Conservation (phyloP, 1,140 invertebrate genomes). For the Leptinotarsa undecemlineata region DNA sequence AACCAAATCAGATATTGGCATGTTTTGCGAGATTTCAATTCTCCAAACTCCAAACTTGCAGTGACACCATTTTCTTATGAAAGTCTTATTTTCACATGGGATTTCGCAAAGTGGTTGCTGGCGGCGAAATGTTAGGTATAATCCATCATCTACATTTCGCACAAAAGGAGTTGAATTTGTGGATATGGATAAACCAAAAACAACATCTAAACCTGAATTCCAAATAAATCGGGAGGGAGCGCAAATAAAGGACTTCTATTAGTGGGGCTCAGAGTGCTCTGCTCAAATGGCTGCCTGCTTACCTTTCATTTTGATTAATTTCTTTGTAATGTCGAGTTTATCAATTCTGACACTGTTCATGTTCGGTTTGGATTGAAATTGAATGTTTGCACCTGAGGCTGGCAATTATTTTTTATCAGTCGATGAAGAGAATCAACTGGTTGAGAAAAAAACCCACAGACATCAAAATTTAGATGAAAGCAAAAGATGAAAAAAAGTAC, state of each 20-base stretch:
- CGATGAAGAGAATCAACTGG: no score
- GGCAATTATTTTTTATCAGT: no score
- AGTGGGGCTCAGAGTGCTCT: neutral
- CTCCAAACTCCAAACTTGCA: neutral
- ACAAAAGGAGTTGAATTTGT: neutral
- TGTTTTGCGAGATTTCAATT: slow-evolving; percentile 1
- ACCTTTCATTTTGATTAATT: slow-evolving; percentile 3
- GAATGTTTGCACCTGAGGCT: neutral
- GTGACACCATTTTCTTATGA: neutral
- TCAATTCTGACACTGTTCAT: neutral
- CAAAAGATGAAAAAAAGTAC: no score
- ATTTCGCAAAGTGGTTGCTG: neutral
- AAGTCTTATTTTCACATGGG: neutral
- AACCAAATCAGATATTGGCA: neutral
- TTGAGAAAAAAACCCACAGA: no score
- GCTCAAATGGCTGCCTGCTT: neutral
- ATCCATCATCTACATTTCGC: neutral
- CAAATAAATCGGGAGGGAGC: neutral
- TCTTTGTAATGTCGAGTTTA: neutral
- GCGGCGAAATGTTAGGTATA: neutral
- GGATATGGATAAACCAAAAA: neutral
- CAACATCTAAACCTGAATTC: neutral
- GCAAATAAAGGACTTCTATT: neutral
- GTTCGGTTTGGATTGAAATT: neutral
- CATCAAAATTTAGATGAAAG: no score